Evolutionary conservation across 1,140 invertebrate genomes (phyloP).

Genomic region (Drosophila willistoni): DNA sequence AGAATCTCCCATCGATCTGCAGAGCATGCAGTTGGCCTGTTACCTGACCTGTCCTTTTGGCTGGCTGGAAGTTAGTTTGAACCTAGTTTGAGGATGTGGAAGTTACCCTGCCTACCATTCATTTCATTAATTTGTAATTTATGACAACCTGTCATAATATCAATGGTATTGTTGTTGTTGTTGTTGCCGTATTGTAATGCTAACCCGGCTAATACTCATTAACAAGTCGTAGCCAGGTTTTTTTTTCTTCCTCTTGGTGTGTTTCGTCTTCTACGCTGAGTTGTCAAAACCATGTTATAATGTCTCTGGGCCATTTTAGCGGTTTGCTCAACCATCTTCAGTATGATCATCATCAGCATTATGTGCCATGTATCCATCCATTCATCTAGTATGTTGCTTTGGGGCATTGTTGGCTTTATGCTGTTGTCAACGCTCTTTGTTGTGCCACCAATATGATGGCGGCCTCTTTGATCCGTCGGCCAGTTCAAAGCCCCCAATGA

Average conservation of each 20-base stretch:
- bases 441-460: slow-evolving; percentile 72
- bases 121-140: slow-evolving; percentile 82
- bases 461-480: slow-evolving; percentile 65
- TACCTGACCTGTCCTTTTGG: not conserved
- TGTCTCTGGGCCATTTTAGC: slow-evolving; percentile 74
- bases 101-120: slow-evolving; percentile 24
- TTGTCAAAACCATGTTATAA: slow-evolving; percentile 69
- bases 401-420: slow-evolving; percentile 74
- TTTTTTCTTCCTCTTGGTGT: slow-evolving; percentile 23
- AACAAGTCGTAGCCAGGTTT: slow-evolving; percentile 40
- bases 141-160: slow-evolving; percentile 82
- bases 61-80: not conserved
- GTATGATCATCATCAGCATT: slow-evolving; percentile 40
- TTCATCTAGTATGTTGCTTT: slow-evolving; percentile 46
- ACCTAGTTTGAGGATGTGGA: not conserved
- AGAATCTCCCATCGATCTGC: slow-evolving; percentile 2
- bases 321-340: slow-evolving; percentile 52
- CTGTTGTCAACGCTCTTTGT: slow-evolving; percentile 81
- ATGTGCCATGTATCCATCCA: slow-evolving; percentile 48
- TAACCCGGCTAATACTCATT: slow-evolving; percentile 60
- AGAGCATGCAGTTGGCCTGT: not conserved
- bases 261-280: slow-evolving; percentile 47
- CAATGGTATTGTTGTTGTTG: slow-evolving; percentile 32
- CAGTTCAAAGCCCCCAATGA: slow-evolving; percentile 69
- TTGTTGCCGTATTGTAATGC: slow-evolving; percentile 40